Percentiles rank a stretch among this genome's conserved stretches.
Conservation (phyloP, 2,888 invertebrate species). For the Stenodera caucasica region DNA sequence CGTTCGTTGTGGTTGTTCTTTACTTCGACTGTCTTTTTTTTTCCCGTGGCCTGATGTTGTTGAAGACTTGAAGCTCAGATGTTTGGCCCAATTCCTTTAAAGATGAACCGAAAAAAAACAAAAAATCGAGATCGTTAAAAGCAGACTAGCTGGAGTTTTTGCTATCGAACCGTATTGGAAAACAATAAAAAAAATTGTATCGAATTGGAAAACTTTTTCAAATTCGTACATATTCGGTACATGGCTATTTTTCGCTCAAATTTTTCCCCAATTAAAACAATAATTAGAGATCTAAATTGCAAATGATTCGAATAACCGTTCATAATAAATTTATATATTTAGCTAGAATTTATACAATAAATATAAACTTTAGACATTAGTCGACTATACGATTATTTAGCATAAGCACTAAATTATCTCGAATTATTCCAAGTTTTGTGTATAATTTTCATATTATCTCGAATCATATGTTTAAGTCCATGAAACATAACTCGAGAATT, state of each 20-base stretch:
- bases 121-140: background rate
- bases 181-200: background rate
- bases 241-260: no score
- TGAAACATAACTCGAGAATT: background rate
- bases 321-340: no score
- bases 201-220: background rate
- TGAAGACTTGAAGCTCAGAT: background rate
- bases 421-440: background rate
- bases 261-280: no score
- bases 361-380: conserved; percentile 3
- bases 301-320: no score
- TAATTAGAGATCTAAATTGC: no score
- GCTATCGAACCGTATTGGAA: background rate
- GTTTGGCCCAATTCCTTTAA: background rate
- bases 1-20: background rate
- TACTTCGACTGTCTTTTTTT: no score
- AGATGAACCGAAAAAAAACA: background rate
- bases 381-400: background rate
- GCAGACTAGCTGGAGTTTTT: background rate
- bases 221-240: background rate
- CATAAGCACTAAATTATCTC: background rate
- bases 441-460: conserved; percentile 1
- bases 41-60: no score
- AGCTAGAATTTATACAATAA: background rate
- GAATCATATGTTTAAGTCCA: background rate